Evolutionary conservation across 2,113 vertebrate species (phyloP).

Genomic region (Probosciger aterrimus): DNA sequence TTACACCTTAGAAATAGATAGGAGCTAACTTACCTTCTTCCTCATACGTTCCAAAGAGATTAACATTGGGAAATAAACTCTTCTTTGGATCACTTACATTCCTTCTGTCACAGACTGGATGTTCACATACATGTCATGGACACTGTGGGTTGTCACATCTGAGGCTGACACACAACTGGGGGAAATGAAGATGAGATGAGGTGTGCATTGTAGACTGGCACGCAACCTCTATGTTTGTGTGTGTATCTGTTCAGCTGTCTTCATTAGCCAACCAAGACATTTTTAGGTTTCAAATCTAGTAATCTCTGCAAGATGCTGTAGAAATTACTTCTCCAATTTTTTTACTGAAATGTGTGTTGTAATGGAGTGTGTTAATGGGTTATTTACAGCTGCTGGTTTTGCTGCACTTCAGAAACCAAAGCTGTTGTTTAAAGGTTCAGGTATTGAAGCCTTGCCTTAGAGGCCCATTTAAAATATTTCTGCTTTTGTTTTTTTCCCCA

Average conservation of each 20-base stretch:
- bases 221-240: not conserved
- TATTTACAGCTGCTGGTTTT: not conserved
- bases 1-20: not conserved
- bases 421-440: not conserved
- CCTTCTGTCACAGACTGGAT: not conserved
- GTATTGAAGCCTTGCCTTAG: not conserved
- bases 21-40: not conserved
- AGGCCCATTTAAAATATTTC: not conserved
- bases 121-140: rapidly evolving
- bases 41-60: not conserved
- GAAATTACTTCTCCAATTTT: not conserved
- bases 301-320: not conserved
- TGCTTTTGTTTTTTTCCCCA: not conserved
- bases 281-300: not conserved
- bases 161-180: rapidly evolving
- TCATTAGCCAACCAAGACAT: not conserved
- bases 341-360: not conserved
- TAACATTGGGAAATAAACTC: not conserved
- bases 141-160: rapidly evolving
- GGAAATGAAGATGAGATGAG: not conserved
- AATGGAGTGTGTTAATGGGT: not conserved
- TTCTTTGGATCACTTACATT: not conserved
- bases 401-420: not conserved
- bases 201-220: not conserved
- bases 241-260: not conserved